Evolutionary conservation across 2,888 invertebrate genomes (phyloP).

Genomic region (Phania funesta): DNA sequence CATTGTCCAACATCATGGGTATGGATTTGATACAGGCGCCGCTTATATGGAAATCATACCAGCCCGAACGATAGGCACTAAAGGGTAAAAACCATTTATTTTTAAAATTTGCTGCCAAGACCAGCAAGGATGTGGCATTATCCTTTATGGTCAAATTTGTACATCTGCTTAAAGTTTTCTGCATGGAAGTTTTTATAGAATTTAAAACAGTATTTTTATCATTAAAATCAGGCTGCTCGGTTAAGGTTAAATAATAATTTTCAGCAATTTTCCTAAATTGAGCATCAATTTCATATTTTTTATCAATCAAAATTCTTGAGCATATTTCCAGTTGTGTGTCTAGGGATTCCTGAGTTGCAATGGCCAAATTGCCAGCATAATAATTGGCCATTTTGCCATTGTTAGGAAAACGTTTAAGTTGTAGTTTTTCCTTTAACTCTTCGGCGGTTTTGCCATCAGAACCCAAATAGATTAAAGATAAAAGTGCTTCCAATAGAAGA

Average conservation of each 20-base stretch:
- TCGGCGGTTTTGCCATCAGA: conserved; percentile 82
- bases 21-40: conserved; percentile 81
- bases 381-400: conserved; percentile 75
- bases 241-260: conserved; percentile 75
- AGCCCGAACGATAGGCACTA: conserved; percentile 75
- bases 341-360: conserved; percentile 67
- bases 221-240: conserved; percentile 74
- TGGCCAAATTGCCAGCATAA: conserved; percentile 73
- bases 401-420: conserved; percentile 72
- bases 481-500: conserved; percentile 85
- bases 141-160: conserved; percentile 6
- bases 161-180: conserved; percentile 10
- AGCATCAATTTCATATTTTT: conserved; percentile 69
- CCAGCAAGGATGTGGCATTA: conserved; percentile 62
- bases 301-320: conserved; percentile 70
- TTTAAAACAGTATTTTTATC: conserved; percentile 41
- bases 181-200: conserved; percentile 16
- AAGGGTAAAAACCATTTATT: conserved; percentile 77
- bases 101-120: conserved; percentile 72
- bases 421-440: conserved; percentile 72
- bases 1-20: conserved; percentile 83
- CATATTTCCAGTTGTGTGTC: conserved; percentile 83
- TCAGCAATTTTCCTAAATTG: conserved; percentile 76
- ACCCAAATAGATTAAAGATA: conserved; percentile 88
- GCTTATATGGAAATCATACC: conserved; percentile 80